Conservation (phyloP, 2,888 invertebrate species). For the Acanthacorydalis orientalis region DNA sequence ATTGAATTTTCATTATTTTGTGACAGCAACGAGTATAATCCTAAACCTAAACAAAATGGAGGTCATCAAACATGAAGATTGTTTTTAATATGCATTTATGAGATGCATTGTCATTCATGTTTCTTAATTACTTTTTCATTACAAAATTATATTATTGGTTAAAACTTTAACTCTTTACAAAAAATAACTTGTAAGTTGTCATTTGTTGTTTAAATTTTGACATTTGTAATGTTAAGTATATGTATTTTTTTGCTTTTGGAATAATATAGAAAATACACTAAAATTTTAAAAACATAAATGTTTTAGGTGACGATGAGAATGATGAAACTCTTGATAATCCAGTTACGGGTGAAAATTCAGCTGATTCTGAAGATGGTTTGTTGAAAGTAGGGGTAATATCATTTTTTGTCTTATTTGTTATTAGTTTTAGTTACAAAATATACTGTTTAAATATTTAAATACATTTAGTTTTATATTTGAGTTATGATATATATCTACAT, state of each 20-base stretch:
- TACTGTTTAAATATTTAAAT: too few species aligned
- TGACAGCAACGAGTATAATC: conserved; percentile 41
- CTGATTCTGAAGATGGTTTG: conserved; percentile 54
- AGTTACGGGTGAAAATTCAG: conserved; percentile 45
- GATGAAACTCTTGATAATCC: conserved; percentile 47
- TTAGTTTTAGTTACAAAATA: too few species aligned
- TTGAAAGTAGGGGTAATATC: conserved; percentile 35
- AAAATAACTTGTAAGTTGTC: too few species aligned
- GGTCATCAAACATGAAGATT: conserved; percentile 62
- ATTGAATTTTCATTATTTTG: conserved; percentile 32
- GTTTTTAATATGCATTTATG: conserved; percentile 17
- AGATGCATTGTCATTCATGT: neutral
- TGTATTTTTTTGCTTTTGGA: too few species aligned
- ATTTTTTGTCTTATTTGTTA: conserved; percentile 3
- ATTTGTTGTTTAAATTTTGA: too few species aligned
- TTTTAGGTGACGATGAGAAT: conserved; percentile 47
- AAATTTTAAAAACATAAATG: neutral
- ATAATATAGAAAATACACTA: too few species aligned
- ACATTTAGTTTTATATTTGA: too few species aligned
- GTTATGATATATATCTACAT: too few species aligned
- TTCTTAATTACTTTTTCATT: too few species aligned
- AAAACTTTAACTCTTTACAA: too few species aligned
- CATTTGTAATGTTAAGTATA: too few species aligned
- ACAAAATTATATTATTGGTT: too few species aligned
- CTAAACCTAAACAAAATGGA: conserved; percentile 66